phyloP scores from a whole-genome alignment of 2,888 invertebrate genomes.

The Scaptomyza polygonia region DNA sequence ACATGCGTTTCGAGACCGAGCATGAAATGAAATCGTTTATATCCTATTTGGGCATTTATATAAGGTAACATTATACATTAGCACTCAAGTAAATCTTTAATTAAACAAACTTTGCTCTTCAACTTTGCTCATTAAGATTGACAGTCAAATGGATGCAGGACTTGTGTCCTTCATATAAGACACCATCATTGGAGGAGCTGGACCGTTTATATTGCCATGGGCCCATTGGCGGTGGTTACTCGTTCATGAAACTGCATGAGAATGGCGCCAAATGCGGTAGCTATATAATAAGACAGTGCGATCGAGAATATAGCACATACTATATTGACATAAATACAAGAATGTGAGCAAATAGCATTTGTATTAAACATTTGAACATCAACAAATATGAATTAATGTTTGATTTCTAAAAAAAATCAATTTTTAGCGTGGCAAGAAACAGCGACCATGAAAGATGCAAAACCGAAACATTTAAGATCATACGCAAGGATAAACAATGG shows the following conservation, averaged over 20 bases:
- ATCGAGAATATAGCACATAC: slow-evolving; percentile 91
- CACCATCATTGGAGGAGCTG: slow-evolving; percentile 91
- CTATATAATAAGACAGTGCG: slow-evolving; percentile 93
- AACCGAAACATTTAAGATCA: slow-evolving; percentile 89
- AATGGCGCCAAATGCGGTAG: slow-evolving; percentile 92
- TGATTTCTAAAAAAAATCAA: background rate
- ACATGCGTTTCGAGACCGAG: slow-evolving; percentile 78
- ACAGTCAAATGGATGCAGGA: slow-evolving; percentile 96
- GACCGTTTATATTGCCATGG: slow-evolving; percentile 93
- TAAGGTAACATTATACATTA: slow-evolving; percentile 85
- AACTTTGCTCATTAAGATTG: slow-evolving; percentile 86
- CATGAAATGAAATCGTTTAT: slow-evolving; percentile 90
- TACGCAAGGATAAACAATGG: slow-evolving; percentile 78
- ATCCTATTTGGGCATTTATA: slow-evolving; percentile 93
- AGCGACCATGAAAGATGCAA: slow-evolving; percentile 85
- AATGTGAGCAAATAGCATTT: slow-evolving; percentile 85
- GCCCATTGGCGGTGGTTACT: slow-evolving; percentile 94
- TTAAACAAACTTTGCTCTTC: background rate
- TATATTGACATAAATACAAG: slow-evolving; percentile 93
- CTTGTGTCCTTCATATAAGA: slow-evolving; percentile 91
- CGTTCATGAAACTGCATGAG: slow-evolving; percentile 92
- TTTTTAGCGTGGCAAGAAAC: slow-evolving; percentile 40
- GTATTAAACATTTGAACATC: background rate
- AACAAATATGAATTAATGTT: background rate
- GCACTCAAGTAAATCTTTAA: background rate